Conservation (phyloP, 1,140 invertebrate genomes). For the Drosophila miranda region DNA sequence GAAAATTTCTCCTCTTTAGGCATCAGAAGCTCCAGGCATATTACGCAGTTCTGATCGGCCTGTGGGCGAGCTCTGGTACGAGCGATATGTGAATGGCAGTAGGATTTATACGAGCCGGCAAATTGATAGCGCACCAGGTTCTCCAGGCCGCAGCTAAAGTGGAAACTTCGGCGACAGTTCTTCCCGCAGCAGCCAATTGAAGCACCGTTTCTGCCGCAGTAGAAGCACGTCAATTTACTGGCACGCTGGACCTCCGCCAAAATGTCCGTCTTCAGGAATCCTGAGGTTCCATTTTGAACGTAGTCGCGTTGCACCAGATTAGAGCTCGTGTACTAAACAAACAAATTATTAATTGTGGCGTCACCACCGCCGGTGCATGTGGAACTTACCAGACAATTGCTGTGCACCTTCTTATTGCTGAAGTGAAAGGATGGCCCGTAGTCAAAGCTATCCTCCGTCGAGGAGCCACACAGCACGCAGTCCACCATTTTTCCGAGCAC, state of each 20-base stretch:
- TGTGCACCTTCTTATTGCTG: slow-evolving; percentile 20
- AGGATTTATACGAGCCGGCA: slow-evolving; percentile 35
- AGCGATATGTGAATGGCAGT: slow-evolving; percentile 31
- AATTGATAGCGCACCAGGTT: slow-evolving; percentile 37
- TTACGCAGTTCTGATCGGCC: slow-evolving; percentile 7
- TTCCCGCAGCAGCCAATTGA: slow-evolving; percentile 43
- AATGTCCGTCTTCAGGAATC: slow-evolving; percentile 43
- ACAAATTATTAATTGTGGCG: no score
- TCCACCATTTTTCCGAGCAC: background rate
- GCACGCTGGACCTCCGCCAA: slow-evolving; percentile 19
- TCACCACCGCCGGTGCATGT: no score
- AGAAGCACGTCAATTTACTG: slow-evolving; percentile 19
- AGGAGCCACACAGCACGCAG: slow-evolving; percentile 4
- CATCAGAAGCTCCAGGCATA: slow-evolving; percentile 37
- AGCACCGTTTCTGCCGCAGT: slow-evolving; percentile 29
- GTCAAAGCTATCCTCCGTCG: background rate
- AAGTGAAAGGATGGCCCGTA: background rate
- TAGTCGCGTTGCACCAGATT: slow-evolving; percentile 42
- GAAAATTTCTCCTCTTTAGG: background rate
- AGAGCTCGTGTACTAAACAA: slow-evolving; percentile 55
- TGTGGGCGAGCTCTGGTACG: background rate
- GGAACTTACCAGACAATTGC: slow-evolving; percentile 50
- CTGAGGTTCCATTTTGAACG: slow-evolving; percentile 4
- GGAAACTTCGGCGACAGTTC: slow-evolving; percentile 30
- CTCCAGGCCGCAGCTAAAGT: slow-evolving; percentile 43